These are phyloP conservation scores for Monomorium pharaonis DNA, from an alignment of 1,140 invertebrate species.

Conservation along the genomic window DNA sequence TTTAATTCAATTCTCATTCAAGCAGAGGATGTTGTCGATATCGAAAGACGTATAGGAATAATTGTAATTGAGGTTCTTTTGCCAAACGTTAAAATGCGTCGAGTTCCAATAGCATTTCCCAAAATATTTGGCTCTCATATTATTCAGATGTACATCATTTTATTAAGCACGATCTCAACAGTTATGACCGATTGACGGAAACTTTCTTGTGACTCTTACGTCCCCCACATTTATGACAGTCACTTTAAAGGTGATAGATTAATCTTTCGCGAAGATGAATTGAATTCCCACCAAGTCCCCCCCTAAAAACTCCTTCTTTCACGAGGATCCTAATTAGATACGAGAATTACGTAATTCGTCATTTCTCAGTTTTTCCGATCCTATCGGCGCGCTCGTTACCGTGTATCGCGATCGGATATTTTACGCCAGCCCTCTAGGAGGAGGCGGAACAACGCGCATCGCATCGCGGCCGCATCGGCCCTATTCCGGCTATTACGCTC, in stretches of 20 bases:
- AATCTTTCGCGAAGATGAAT: neutral
- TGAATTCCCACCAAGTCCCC: neutral
- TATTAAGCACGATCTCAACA: no score
- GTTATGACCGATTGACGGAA: neutral
- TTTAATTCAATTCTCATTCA: no score
- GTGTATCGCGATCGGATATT: constrained; percentile 28
- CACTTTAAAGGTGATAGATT: neutral
- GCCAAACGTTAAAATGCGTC: neutral
- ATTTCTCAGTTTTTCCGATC: neutral
- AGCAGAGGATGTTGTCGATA: neutral
- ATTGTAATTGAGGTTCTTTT: neutral
- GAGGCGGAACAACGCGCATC: constrained; percentile 16
- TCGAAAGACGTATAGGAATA: neutral
- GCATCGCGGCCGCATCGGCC: no score
- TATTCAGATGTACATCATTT: no score
- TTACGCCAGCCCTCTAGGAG: constrained; percentile 17
- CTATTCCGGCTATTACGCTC: constrained; percentile 68
- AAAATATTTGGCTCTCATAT: no score
- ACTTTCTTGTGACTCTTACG: neutral
- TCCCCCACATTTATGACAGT: neutral
- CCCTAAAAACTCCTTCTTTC: neutral
- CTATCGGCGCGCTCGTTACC: neutral
- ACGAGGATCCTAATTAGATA: neutral
- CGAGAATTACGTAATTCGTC: constrained; percentile 8
- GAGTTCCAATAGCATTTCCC: neutral